Percentiles rank a stretch among this genome's conserved stretches.
Conservation (phyloP, 2,888 invertebrate genomes). For the Apamea crenata region DNA sequence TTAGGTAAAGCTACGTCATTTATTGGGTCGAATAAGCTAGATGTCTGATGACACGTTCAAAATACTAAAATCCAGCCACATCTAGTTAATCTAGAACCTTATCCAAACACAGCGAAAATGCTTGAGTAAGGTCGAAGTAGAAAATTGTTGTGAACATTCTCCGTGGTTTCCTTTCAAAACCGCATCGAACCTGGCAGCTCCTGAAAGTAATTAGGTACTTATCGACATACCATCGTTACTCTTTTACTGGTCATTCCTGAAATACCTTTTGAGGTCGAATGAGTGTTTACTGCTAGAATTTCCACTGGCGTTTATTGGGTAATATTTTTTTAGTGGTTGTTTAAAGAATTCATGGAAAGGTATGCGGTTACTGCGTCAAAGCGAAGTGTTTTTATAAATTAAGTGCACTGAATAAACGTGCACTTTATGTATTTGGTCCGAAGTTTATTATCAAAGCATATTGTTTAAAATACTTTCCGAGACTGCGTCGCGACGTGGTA, state of each 20-base stretch:
- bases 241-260: conserved; percentile 54
- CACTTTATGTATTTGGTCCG: background rate
- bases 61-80: background rate
- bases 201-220: conserved; percentile 48
- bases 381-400: background rate
- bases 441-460: background rate
- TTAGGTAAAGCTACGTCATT: background rate
- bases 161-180: conserved; percentile 10
- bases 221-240: conserved; percentile 25
- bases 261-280: conserved; percentile 45
- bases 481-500: background rate
- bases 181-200: conserved; percentile 4
- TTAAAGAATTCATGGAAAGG: conserved; percentile 15
- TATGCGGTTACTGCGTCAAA: background rate
- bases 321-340: conserved; percentile 28
- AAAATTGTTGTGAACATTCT: conserved; percentile 41
- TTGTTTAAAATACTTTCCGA: background rate
- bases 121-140: background rate
- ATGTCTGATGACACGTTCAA: background rate
- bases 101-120: background rate
- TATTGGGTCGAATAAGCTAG: background rate
- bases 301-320: conserved; percentile 46
- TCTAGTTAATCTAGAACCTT: background rate
- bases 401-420: background rate
- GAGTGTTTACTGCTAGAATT: conserved; percentile 34